Evolutionary conservation across 2,888 invertebrate species (phyloP), one percentile per base, ranked within the genome.

Genomic region (Globia sparganii): DNA sequence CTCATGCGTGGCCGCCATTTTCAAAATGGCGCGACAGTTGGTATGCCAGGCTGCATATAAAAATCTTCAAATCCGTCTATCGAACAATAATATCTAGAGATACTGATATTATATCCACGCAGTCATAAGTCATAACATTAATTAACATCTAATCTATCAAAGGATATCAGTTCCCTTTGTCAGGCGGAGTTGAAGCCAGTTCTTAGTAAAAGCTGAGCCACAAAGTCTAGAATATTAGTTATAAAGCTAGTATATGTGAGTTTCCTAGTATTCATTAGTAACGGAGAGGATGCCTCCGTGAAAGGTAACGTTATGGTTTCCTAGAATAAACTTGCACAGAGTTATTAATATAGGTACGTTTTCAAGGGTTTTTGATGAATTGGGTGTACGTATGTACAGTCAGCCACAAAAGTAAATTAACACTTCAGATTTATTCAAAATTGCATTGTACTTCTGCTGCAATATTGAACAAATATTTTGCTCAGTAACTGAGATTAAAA

Each of bases 171-270:
- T 71, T 72, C 18, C 13, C 46, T 61, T 72, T 61, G 40, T 25
- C 18, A 1, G 25, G 0, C 18, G 25, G 13, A 53, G 53, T 4
- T n/a, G 40, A 49, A 72, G 40, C 21, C 15, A 62, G 37, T 62
- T 37, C 25, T 5, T 2, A 31, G 40, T 21, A 53, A 59, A 34
- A 72, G 15, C 49, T 40, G 13, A 49, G 37, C 28, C 28, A 49
- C 37, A 40, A 74, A 61, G 61, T 72, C 72, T 40, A 40, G 59
- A 31, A 75, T 72, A 61, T 72, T n/a, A 72, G 37, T 72, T 21
- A 61, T 61, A 64, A 73, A 53, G n/a, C 31, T 18, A 37, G 25
- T n/a, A 49, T 31, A 18, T 2, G 34, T 15, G 49, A 61, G 43
- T n/a, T 74, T 64, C 75, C 43, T 46, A 0, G 64, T 28, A 28